These are phyloP conservation scores for Pseudomyrmex concolor DNA, from an alignment of 1,140 invertebrate species.

Conservation along the genomic window DNA sequence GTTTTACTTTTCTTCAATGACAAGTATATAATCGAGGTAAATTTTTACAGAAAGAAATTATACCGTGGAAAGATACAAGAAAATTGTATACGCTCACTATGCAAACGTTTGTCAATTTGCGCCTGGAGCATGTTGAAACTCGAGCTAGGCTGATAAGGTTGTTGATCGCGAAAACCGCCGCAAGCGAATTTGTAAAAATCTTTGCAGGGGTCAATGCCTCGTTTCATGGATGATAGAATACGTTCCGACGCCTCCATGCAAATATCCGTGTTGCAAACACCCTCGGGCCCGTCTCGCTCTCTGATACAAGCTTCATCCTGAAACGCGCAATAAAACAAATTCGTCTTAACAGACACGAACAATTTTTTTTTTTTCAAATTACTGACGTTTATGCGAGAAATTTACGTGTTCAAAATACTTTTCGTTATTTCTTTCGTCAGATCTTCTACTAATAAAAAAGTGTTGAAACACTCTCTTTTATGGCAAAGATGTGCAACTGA, in stretches of 20 bases:
- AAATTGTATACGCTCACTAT: conserved; percentile 75
- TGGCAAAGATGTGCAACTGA: too few relatives aligned
- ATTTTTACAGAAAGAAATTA: not conserved
- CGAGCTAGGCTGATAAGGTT: conserved; percentile 76
- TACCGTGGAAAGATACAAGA: not conserved
- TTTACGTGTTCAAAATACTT: too few relatives aligned
- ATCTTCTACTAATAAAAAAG: too few relatives aligned
- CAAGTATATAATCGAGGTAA: not conserved
- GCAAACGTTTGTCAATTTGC: conserved; percentile 81
- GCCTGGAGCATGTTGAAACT: conserved; percentile 82
- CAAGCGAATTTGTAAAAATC: conserved; percentile 91
- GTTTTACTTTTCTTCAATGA: not conserved
- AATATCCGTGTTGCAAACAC: conserved; percentile 78
- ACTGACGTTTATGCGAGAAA: not conserved
- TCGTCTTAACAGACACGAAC: not conserved
- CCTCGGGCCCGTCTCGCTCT: conserved; percentile 78
- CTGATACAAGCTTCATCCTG: conserved; percentile 80
- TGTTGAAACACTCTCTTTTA: too few relatives aligned
- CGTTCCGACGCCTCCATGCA: conserved; percentile 82
- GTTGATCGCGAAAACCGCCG: conserved; percentile 84
- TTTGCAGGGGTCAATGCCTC: conserved; percentile 86
- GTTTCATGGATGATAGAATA: conserved; percentile 82
- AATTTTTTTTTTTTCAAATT: not conserved
- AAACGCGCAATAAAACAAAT: conserved; percentile 44
- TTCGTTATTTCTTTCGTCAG: too few relatives aligned